phyloP scores from a whole-genome alignment of 2,888 invertebrate species.

The Galerucella pusilla region DNA sequence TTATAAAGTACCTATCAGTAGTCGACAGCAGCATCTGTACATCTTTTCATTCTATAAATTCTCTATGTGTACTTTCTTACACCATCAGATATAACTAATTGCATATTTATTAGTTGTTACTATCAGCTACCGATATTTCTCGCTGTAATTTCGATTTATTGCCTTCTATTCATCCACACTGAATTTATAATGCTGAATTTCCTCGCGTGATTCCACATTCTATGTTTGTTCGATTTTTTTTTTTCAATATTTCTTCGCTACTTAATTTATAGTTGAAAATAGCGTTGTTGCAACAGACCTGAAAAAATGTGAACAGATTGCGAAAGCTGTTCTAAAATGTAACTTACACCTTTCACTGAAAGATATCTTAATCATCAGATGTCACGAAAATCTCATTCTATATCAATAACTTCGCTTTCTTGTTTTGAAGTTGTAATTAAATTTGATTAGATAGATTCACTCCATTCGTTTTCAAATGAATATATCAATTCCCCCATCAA shows the following conservation, averaged over 20 bases:
- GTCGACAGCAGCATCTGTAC: not conserved
- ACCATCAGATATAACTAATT: constrained; percentile 1
- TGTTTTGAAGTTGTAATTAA: not conserved
- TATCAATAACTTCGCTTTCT: too few relatives aligned
- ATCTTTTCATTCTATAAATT: not conserved
- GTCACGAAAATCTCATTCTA: not conserved
- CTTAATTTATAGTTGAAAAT: not conserved
- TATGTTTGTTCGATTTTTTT: not conserved
- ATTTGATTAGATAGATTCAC: not conserved
- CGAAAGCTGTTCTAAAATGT: not conserved
- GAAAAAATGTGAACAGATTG: not conserved
- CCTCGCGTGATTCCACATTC: not conserved
- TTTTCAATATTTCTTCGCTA: not conserved
- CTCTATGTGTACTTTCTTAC: not conserved
- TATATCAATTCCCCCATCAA: too few relatives aligned
- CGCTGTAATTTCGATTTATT: constrained; percentile 7
- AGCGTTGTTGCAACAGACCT: not conserved
- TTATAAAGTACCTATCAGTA: not conserved
- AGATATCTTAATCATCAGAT: not conserved
- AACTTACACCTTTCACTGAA: not conserved
- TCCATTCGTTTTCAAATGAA: not conserved
- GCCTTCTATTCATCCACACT: not conserved
- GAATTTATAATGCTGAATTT: constrained; percentile 7
- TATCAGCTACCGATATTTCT: constrained; percentile 5
- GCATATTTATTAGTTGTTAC: constrained; percentile 5